Base-by-base conservation (phyloP, 1,140 invertebrate species). In the Riptortus pedestris region DNA sequence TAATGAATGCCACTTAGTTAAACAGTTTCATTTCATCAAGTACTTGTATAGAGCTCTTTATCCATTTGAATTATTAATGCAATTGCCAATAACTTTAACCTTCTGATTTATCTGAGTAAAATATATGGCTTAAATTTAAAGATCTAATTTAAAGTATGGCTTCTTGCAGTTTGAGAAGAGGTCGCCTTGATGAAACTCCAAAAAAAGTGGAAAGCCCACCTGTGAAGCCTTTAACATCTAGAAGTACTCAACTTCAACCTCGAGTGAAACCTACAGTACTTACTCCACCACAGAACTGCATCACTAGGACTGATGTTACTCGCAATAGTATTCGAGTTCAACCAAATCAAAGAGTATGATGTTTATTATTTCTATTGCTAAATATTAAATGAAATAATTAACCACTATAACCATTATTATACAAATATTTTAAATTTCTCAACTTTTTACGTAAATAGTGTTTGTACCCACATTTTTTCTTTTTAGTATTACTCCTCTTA, bases 291-390 rank as follows among this genome's bases (percentile, higher is more conserved):
- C 66, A 64, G 33, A 67, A 71, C 7, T 72, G 74, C 24, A 81
- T 85, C 69, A 76, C 77, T 3, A 73, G 84, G 63, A 80, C 76
- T 45, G 84, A 86, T 71, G 80, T 79, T 67, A 83, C 83, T n/a
- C 72, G 84, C 67, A 81, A 81, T 70, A 86, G 84, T 73, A 78
- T 85, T 70, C 74, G 83, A 69, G 71, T 74, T 7, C 68, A 14
- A 24, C 5, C 24, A 7, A 55, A 24, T 24, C 51, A 55, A 55
- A 55, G 24, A 12, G 51, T 55, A 55, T 47, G 45, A n/a, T n/a
- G n/a, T n/a, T n/a, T n/a, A n/a, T n/a, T n/a, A 38, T 38, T 7
- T 38, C 14, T 38, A 38, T 38, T 38, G 31, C 14, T 38, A 14
- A 38, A 38, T 38, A 38, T 38, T 38, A n/a, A n/a, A n/a, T n/a